Evolutionary conservation across 2,888 invertebrate species (phyloP), one percentile per base, ranked within the genome.

Genomic region (Meta bourneti): DNA sequence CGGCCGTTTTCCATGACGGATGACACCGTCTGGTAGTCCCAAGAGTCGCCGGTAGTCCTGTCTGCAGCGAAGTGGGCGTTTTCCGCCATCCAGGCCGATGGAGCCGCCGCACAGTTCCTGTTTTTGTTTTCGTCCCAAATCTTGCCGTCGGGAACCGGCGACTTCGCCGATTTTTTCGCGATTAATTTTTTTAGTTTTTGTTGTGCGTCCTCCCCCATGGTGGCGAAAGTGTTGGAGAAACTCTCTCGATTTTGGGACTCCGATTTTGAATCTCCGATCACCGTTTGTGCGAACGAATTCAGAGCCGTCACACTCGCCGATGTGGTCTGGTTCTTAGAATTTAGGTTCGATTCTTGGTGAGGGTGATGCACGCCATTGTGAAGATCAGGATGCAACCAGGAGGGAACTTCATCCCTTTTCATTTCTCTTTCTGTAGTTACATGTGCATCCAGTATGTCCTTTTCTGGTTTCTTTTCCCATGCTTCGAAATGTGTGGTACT

Each of bases 101-200:
- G 13, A 7, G 54, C 11, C 69, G 77, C 49, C 13, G 13, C 6
- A 4, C 61, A 19, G 20, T 75, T 51, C 69, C 87, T 91, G 87
- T 87, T 91, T 86, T 91, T 91, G 86, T 91, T 87, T 86, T 91
- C 86, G 70, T 82, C 19, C 83, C 87, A 87, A 6, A 70, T n/a
- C 51, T 87, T 69, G 48, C 16, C 34, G 34, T 34, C 34, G 49
- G 74, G 9, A 52, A 83, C 13, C 75, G 74, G 51, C 52, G 49
- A 34, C 34, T 34, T 20, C 77, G 77, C 69, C 77, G 70, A 20
- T 48, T 49, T 49, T 77, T 77, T 49, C 61, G 61, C 61, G 34
- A 34, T 34, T 34, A 34, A 34, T 61, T 61, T 7, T 6, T 61
- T 61, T 61, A 16, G 61, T 61, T 61, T 61, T 61, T 13, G 61